Base-by-base conservation (phyloP, 1,140 invertebrate genomes). In the Arctopsyche grandis region DNA sequence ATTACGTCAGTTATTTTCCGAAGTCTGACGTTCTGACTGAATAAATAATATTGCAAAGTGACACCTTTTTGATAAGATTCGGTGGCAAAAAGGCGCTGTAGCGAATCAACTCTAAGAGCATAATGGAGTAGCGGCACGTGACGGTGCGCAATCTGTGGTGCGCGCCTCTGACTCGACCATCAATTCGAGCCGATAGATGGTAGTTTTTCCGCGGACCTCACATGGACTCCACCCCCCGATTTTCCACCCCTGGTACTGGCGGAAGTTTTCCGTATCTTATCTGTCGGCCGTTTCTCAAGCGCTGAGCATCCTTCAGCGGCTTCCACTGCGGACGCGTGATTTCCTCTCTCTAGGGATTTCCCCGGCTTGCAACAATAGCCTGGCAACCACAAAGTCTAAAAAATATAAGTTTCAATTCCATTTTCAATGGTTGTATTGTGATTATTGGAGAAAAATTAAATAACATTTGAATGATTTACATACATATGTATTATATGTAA, bases 231-330 rank as follows among this genome's bases (percentile, higher is more conserved):
- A 16, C 10, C 48, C 48, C 12, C 10, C 48, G 16, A 16, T 52
- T 52, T 52, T 52, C 48, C 48, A 16, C 48, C 12, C 10, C 16
- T 52, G 10, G 10, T 12, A 12, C 14, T 26, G 69, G 69, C 69
- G 69, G 69, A 70, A 70, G 69, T 70, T 70, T 70, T 70, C 26
- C 69, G 69, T 70, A 70, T 70, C 69, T 70, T 43, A 43, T 70
- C 22, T 44, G 69, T 38, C 69, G 69, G 26, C 69, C 69, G 26
- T 70, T 38, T 70, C 22, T 70, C 69, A 70, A 70, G 26, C 69
- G 69, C 24, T 70, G 26, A 70, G 26, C 26, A 70, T 70, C 69
- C 22, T 70, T 70, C 69, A 66, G 22, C 69, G 12, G 12, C 29
- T 70, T 19, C 26, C 29, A 70, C 69, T 70, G n/a, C 69, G 22